Evolutionary conservation across 2,888 invertebrate species (phyloP), one percentile per base, ranked within the genome.

Genomic region (Buathra laborator): DNA sequence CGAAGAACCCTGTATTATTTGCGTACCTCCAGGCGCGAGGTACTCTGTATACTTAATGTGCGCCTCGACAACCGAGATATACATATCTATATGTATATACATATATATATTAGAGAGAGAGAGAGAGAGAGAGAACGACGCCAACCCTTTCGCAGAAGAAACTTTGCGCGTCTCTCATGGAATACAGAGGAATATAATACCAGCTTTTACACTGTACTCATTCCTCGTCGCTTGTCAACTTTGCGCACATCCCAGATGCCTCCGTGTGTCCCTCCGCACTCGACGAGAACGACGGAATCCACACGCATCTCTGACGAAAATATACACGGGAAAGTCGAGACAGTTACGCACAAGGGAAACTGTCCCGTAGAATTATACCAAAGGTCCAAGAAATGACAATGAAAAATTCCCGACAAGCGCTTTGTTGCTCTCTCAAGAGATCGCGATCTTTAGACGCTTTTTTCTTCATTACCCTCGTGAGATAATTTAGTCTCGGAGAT

Each of bases 1-100:
- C n/a, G 16, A 12, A 48, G 68, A 37, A 19, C 29, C 72, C 48
- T 14, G 59, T 77, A 77, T 77, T 72, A 76, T 51, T 80, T 59
- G 66, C 43, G 76, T 66, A 84, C 76, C 72, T 81, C 43, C 46
- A 62, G 64, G 72, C 70, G 80, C 12, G 71, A 66, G 43, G 19
- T 16, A 59, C 67, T 84, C 62, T 32, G 32, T 66, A 66, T 64
- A 75, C 67, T 81, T 46, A 56, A 78, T 74, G 53, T 51, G 37
- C 43, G 14, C 12, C 71, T 16, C 16, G 16, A 44, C 74, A 14
- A 29, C 6, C 37, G 37, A 37, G 37, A 37, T 0, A 37, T 9
- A 37, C 2, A 9, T 2, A 37, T 37, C 2, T 37, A 0, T 37
- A 3, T 24, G 2, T 24, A 24, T 6, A 37, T 9, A 37, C 2